Conservation (phyloP, 2,888 invertebrate species). For the Physocephala rufipes region DNA sequence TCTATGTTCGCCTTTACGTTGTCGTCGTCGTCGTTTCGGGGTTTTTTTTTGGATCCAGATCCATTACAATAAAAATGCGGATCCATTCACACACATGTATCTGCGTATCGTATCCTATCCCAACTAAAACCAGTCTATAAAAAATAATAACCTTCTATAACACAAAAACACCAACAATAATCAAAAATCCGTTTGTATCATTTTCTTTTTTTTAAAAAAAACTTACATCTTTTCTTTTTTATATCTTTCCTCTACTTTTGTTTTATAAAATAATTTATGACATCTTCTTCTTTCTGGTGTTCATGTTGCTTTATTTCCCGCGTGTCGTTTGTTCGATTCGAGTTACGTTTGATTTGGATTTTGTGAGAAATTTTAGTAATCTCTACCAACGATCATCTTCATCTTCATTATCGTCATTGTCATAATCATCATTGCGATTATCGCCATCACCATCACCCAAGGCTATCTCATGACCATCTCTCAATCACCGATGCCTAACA, state of each 20-base stretch:
- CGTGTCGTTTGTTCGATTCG: conserved; percentile 33
- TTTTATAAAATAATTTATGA: conserved; percentile 58
- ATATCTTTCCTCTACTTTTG: conserved; percentile 37
- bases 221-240: conserved; percentile 17
- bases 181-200: conserved; percentile 40
- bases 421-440: no score
- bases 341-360: conserved; percentile 5
- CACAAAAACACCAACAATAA: conserved; percentile 35
- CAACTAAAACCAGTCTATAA: conserved; percentile 26
- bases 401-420: no score
- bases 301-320: conserved; percentile 59
- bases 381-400: no score
- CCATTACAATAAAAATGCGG: conserved; percentile 26
- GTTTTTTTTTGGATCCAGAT: conserved; percentile 9
- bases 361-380: no score
- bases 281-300: conserved; percentile 62
- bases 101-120: neutral
- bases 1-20: no score
- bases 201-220: conserved; percentile 25
- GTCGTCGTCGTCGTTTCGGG: conserved; percentile 9
- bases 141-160: conserved; percentile 31
- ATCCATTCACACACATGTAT: neutral
- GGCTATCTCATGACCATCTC: no score
- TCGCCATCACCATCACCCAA: no score
- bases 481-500: no score